phyloP scores from a whole-genome alignment of 2,888 invertebrate genomes.

The Zaprionus lineosus region DNA sequence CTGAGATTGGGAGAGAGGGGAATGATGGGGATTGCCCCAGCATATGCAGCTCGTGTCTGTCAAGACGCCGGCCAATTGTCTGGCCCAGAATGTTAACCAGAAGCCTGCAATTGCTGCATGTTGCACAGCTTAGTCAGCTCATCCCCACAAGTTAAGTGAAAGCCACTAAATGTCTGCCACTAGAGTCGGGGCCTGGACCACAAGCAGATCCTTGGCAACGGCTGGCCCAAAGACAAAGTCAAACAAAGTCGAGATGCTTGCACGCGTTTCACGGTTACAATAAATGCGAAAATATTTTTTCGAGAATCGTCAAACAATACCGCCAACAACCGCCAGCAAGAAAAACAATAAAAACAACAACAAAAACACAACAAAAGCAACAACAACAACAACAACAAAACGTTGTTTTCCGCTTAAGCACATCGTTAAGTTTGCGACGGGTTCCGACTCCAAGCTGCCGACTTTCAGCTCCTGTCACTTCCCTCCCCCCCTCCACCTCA shows the following conservation, averaged over 20 bases:
- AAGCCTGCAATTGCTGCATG: background rate
- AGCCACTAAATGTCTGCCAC: too few species aligned
- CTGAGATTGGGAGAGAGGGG: conserved; percentile 5
- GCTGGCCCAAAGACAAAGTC: conserved; percentile 3
- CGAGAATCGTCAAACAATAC: conserved; percentile 43
- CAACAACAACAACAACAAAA: conserved; percentile 50
- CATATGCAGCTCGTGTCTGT: conserved; percentile 16
- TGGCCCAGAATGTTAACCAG: background rate
- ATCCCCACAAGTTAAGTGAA: too few species aligned
- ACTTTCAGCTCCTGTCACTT: conserved; percentile 22
- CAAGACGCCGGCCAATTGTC: conserved; percentile 19
- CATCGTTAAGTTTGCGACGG: conserved; percentile 61
- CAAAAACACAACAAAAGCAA: conserved; percentile 12
- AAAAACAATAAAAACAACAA: conserved; percentile 14
- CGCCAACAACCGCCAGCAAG: conserved; percentile 22
- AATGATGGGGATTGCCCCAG: conserved; percentile 7
- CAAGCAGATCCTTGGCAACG: too few species aligned
- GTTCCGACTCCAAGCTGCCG: conserved; percentile 1
- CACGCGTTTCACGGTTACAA: conserved; percentile 29
- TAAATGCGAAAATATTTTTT: conserved; percentile 45
- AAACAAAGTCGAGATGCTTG: background rate
- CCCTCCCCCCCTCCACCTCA: too few species aligned
- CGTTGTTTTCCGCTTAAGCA: conserved; percentile 75
- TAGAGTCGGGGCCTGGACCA: too few species aligned
- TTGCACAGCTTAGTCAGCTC: too few species aligned